A percentile compares a stretch with the other conserved stretches of the same genome.
phyloP scores from a whole-genome alignment of 30 jellyfish, hydroid and myxozoan genomes.

The Aurelia aurita region DNA sequence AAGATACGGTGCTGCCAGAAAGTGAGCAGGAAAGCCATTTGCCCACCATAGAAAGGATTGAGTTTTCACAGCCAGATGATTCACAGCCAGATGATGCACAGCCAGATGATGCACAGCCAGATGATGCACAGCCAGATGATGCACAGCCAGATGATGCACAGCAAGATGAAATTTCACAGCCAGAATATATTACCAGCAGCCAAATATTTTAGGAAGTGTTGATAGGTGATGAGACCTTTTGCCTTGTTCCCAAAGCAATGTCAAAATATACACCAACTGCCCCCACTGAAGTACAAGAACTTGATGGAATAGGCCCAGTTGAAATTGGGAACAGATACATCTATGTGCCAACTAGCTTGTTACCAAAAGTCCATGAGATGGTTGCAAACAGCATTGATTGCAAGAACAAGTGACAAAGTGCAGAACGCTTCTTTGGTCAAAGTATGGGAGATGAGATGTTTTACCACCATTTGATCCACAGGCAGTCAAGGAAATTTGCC shows the following conservation, averaged over 20 bases:
- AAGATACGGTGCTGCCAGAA: too few relatives aligned
- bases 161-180: too few relatives aligned
- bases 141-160: too few relatives aligned
- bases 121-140: too few relatives aligned
- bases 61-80: too few relatives aligned
- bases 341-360: neutral
- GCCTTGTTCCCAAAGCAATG: neutral
- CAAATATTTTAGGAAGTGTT: too few relatives aligned
- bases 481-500: conserved; percentile 8
- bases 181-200: too few relatives aligned
- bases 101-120: too few relatives aligned
- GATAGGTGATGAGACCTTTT: neutral
- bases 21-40: too few relatives aligned
- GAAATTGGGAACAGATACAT: neutral
- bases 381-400: conserved; percentile 14
- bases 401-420: neutral
- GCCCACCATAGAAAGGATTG: too few relatives aligned
- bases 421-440: conserved; percentile 5
- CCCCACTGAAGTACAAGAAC: neutral
- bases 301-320: neutral
- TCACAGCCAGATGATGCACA: too few relatives aligned
- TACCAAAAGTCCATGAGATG: neutral
- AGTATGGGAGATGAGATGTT: neutral
- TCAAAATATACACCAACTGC: neutral
- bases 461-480: conserved; percentile 25